phyloP scores from a whole-genome alignment of 2,797 vertebrate genomes.

The Mastacembelus armatus region DNA sequence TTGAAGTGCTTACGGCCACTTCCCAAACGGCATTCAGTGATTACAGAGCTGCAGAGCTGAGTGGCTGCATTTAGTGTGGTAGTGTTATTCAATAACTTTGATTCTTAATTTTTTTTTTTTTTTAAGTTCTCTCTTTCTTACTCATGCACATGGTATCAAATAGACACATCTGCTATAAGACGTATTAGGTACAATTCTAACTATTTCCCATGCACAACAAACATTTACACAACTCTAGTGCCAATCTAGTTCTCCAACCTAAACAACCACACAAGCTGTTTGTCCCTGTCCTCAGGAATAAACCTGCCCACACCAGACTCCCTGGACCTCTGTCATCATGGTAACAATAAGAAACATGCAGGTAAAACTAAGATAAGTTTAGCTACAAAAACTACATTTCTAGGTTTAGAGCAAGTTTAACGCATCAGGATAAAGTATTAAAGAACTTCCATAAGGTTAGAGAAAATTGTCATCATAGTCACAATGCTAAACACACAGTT shows the following conservation, averaged over 20 bases:
- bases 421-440: too few relatives aligned
- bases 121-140: background rate
- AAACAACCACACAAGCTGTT: background rate
- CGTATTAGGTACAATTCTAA: background rate
- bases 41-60: constrained; percentile 50
- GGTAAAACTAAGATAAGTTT: too few relatives aligned
- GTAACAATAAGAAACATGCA: background rate
- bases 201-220: background rate
- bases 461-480: too few relatives aligned
- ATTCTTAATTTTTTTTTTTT: background rate
- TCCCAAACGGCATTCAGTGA: constrained; percentile 62
- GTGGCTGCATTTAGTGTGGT: constrained; percentile 54
- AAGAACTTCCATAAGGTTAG: too few relatives aligned
- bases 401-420: too few relatives aligned
- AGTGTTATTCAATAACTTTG: constrained; percentile 48
- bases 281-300: background rate
- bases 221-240: too few relatives aligned
- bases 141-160: background rate
- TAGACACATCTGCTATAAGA: background rate
- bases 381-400: too few relatives aligned
- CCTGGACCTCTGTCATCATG: too few relatives aligned
- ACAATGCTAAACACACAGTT: background rate
- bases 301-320: too few relatives aligned
- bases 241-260: too few relatives aligned
- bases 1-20: constrained; percentile 64